Conservation (phyloP, 1,140 invertebrate species). For the Drosophila kohkoa region DNA sequence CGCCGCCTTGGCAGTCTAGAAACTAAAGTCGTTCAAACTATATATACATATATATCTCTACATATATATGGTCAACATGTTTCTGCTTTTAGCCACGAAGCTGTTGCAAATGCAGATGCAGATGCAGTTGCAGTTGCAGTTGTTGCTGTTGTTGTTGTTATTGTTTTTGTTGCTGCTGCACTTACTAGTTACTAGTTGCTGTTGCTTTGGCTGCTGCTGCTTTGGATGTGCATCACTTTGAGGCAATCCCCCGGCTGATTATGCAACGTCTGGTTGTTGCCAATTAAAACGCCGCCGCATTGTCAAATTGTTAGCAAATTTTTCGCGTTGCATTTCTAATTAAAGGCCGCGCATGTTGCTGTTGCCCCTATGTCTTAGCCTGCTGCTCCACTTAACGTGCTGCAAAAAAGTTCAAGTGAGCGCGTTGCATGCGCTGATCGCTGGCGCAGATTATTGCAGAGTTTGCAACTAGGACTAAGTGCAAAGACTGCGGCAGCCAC, state of each 20-base stretch:
- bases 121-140: too few relatives aligned
- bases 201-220: background rate
- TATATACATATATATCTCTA: too few relatives aligned
- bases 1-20: slow-evolving; percentile 6
- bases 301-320: slow-evolving; percentile 58
- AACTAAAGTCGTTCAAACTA: background rate
- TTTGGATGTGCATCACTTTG: slow-evolving; percentile 28
- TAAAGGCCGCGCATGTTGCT: slow-evolving; percentile 20
- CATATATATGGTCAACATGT: slow-evolving; percentile 21
- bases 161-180: too few relatives aligned
- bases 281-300: slow-evolving; percentile 62
- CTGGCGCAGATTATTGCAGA: slow-evolving; percentile 38
- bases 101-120: background rate
- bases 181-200: too few relatives aligned
- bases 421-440: slow-evolving; percentile 47
- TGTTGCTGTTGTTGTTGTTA: too few relatives aligned
- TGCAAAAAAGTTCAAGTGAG: slow-evolving; percentile 29
- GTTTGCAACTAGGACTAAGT: slow-evolving; percentile 14
- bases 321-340: slow-evolving; percentile 36
- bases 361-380: background rate
- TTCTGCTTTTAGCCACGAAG: slow-evolving; percentile 35
- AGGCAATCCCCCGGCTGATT: slow-evolving; percentile 27
- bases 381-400: slow-evolving; percentile 32
- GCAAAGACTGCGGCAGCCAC: slow-evolving; percentile 2
- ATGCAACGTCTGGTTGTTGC: slow-evolving; percentile 44